These are phyloP conservation scores for Platalea minor DNA, from an alignment of 2,797 vertebrate genomes.

Conservation along the genomic window DNA sequence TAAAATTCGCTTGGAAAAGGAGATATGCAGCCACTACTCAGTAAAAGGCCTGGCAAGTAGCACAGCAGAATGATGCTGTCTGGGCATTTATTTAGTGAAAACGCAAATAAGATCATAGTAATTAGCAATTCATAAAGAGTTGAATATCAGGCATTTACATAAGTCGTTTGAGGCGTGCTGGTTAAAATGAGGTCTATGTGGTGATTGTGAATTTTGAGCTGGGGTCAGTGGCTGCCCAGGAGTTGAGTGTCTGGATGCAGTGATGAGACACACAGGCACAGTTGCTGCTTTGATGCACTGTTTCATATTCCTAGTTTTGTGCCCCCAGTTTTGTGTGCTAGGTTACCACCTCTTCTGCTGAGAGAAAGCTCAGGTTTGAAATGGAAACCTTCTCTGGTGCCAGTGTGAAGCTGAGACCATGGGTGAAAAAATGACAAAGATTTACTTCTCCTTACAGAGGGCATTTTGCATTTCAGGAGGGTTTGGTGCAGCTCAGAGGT, in stretches of 20 bases:
- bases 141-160: neutral
- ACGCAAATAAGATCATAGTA: neutral
- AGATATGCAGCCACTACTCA: neutral
- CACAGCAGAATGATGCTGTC: neutral
- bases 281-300: neutral
- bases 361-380: neutral
- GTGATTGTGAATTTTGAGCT: neutral
- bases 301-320: neutral
- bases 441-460: neutral
- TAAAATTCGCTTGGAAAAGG: neutral
- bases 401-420: rapidly evolving
- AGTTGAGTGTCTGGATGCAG: neutral
- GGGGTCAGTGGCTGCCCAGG: neutral
- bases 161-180: neutral
- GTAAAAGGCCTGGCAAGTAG: neutral
- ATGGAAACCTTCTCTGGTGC: neutral
- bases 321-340: neutral
- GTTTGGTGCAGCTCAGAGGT: neutral
- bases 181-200: neutral
- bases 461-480: neutral
- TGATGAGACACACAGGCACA: neutral
- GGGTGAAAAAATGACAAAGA: neutral
- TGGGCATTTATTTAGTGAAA: neutral
- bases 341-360: neutral
- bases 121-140: neutral